Evolutionary conservation across 2,797 vertebrate genomes (phyloP).

Genomic region (Passerculus sandwichensis): DNA sequence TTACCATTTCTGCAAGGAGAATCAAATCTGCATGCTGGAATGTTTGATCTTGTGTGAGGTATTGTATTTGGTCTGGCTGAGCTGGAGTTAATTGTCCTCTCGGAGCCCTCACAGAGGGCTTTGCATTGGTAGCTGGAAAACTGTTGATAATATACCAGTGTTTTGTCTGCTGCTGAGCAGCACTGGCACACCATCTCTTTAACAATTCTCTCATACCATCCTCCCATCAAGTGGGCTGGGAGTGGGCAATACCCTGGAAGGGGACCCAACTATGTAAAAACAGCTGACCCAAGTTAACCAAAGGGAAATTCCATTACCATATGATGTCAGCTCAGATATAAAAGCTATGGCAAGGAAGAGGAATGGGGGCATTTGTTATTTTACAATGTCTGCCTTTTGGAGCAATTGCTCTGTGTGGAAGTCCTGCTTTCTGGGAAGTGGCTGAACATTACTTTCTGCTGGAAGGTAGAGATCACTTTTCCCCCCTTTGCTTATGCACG

Average conservation of each 20-base stretch:
- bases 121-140: neutral
- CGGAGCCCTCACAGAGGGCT: neutral
- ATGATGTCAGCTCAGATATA: neutral
- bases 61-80: neutral
- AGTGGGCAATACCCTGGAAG: neutral
- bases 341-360: neutral
- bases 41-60: neutral
- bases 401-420: neutral
- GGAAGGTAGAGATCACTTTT: neutral
- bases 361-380: neutral
- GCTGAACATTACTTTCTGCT: neutral
- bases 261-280: neutral
- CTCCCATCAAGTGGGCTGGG: neutral
- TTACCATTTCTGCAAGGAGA: neutral
- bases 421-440: neutral
- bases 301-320: neutral
- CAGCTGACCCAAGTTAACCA: neutral
- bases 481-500: fast-evolving
- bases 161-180: neutral
- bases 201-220: neutral
- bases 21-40: neutral
- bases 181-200: neutral
- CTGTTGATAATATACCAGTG: neutral
- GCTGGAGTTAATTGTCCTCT: neutral
- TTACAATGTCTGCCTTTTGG: neutral